phyloP scores from a whole-genome alignment of 1,140 invertebrate genomes.

The Brachionus rotundiformis region DNA sequence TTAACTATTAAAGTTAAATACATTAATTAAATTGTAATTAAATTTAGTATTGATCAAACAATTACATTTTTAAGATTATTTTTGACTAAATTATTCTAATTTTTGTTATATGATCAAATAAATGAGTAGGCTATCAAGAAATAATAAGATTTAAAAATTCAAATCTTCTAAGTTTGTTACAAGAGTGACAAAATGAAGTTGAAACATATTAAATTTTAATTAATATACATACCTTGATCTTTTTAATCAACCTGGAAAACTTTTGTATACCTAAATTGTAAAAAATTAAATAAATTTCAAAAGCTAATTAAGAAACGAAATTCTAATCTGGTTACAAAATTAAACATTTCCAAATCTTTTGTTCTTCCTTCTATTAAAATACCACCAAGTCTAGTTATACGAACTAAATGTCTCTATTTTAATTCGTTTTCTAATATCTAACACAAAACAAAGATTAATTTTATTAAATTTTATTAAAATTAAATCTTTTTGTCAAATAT shows the following conservation, averaged over 20 bases:
- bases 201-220: neutral
- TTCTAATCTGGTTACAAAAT: neutral
- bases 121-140: neutral
- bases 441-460: neutral
- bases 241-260: neutral
- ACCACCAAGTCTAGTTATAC: neutral
- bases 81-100: no score
- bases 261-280: neutral
- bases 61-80: no score
- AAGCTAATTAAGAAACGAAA: neutral
- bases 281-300: neutral
- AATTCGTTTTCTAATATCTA: constrained; percentile 14
- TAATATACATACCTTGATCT: neutral
- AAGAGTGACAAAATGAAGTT: neutral
- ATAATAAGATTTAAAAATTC: neutral
- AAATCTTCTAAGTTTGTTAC: neutral
- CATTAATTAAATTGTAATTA: no score
- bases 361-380: constrained; percentile 27
- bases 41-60: no score
- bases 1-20: no score
- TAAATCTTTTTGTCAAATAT: constrained; percentile 25
- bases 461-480: constrained; percentile 35
- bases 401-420: constrained; percentile 30
- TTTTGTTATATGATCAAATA: no score
- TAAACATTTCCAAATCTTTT: neutral